These are phyloP conservation scores for Dorcus hopei DNA, from an alignment of 2,888 invertebrate species.

Conservation along the genomic window DNA sequence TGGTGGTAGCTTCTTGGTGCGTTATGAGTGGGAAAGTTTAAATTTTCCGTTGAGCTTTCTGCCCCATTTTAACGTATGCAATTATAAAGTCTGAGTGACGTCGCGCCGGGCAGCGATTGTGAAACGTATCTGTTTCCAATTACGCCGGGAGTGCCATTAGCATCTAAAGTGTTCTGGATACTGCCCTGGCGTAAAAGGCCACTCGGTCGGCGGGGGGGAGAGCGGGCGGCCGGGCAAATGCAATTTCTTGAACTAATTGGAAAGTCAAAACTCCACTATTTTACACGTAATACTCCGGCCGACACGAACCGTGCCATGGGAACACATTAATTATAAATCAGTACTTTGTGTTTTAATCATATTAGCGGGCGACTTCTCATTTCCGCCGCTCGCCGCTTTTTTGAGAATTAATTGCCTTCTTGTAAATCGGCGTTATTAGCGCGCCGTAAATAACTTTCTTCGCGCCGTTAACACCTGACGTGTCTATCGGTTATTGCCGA, in stretches of 20 bases:
- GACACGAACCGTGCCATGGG: constrained; percentile 26
- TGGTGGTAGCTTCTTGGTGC: too few relatives aligned
- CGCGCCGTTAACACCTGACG: too few relatives aligned
- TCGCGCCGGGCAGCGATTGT: not conserved
- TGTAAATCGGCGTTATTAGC: constrained; percentile 6
- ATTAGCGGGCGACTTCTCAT: constrained; percentile 20
- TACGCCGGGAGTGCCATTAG: not conserved
- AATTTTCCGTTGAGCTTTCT: too few relatives aligned
- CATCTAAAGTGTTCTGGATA: constrained; percentile 9
- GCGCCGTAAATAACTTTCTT: constrained; percentile 5
- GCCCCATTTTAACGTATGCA: too few relatives aligned
- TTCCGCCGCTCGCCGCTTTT: constrained; percentile 4
- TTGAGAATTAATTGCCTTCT: constrained; percentile 1
- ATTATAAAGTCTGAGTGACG: too few relatives aligned
- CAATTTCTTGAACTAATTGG: constrained; percentile 43
- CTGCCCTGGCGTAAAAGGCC: constrained; percentile 16
- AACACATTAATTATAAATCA: constrained; percentile 37
- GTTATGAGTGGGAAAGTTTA: too few relatives aligned
- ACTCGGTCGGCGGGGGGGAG: constrained; percentile 7
- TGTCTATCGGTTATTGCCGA: too few relatives aligned
- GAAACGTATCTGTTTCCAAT: not conserved
- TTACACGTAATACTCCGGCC: constrained; percentile 35
- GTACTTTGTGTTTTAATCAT: constrained; percentile 33
- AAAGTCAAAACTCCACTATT: constrained; percentile 42
- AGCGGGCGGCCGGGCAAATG: constrained; percentile 29